Evolutionary conservation across 1,140 invertebrate species (phyloP).

Genomic region (Parapsyche elsis): DNA sequence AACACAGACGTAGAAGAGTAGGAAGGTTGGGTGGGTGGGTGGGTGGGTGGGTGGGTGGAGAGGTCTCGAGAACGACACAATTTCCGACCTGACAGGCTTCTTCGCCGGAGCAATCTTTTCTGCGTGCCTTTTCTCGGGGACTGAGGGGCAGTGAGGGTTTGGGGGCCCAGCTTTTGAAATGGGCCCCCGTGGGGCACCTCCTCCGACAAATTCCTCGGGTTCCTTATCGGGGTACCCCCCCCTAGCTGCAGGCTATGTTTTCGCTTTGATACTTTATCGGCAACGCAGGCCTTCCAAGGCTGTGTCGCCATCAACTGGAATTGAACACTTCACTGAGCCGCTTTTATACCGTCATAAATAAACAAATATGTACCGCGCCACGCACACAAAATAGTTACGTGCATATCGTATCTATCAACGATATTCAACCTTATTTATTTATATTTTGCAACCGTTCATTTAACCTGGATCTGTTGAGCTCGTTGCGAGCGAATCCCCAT

Average conservation of each 20-base stretch:
- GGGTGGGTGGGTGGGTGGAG: neutral
- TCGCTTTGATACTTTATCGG: slow-evolving; percentile 49
- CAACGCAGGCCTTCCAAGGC: slow-evolving; percentile 11
- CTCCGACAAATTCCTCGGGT: slow-evolving; percentile 36
- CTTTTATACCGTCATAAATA: slow-evolving; percentile 23
- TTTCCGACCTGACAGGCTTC: slow-evolving; percentile 48
- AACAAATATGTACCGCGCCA: slow-evolving; percentile 18
- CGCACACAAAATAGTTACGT: neutral
- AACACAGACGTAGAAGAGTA: neutral
- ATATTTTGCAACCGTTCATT: slow-evolving; percentile 1
- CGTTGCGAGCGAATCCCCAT: neutral
- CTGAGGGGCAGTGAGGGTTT: neutral
- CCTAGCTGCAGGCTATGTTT: slow-evolving; percentile 47
- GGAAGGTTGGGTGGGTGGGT: too few species aligned
- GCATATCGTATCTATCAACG: too few species aligned
- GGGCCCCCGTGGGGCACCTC: slow-evolving; percentile 15
- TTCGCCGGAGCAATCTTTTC: slow-evolving; percentile 43
- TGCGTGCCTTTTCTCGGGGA: neutral
- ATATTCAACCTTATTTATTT: slow-evolving; percentile 4
- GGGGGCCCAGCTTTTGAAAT: slow-evolving; percentile 5
- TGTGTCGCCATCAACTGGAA: slow-evolving; percentile 28
- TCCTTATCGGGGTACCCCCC: slow-evolving; percentile 19
- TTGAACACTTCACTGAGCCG: slow-evolving; percentile 33
- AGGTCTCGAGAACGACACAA: slow-evolving; percentile 42
- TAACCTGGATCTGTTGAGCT: slow-evolving; percentile 23